These are phyloP conservation scores for Falco concolor DNA, from an alignment of 2,797 vertebrate genomes.

Conservation along the genomic window DNA sequence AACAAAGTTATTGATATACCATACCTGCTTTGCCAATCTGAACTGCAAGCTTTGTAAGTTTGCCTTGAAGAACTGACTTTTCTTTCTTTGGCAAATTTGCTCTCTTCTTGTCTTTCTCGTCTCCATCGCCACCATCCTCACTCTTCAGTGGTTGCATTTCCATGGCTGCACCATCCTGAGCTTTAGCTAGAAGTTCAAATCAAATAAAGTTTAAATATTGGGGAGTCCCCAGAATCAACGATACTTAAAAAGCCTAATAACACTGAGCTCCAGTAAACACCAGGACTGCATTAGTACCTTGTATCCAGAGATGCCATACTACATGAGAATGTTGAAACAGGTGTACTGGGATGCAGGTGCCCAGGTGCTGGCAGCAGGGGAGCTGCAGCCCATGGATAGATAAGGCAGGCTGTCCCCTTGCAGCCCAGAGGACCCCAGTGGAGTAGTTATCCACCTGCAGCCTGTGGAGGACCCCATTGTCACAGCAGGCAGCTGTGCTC, in stretches of 20 bases:
- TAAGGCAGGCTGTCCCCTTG: neutral
- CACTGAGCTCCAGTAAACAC: neutral
- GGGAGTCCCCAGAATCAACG: neutral
- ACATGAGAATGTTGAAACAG: neutral
- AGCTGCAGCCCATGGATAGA: neutral
- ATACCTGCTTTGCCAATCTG: constrained; percentile 98
- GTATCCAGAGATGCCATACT: neutral
- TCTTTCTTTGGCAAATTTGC: constrained; percentile 94
- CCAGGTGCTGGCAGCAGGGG: neutral
- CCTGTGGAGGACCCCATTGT: too few species aligned
- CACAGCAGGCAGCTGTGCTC: too few species aligned
- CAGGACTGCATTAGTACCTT: neutral
- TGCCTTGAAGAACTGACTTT: constrained; percentile 97
- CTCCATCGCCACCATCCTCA: constrained; percentile 89
- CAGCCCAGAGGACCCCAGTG: neutral
- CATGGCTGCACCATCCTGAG: constrained; percentile 97
- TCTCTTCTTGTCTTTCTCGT: constrained; percentile 90
- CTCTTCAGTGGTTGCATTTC: constrained; percentile 99
- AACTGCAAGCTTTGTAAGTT: constrained; percentile 96
- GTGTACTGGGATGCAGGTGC: neutral
- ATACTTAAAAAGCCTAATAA: neutral
- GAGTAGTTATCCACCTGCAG: neutral
- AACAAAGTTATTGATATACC: neutral
- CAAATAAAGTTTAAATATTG: neutral
- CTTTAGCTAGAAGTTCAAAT: constrained; percentile 83